Conservation (phyloP, 2,113 vertebrate species). For the Petrocephalus microphthalmus region DNA sequence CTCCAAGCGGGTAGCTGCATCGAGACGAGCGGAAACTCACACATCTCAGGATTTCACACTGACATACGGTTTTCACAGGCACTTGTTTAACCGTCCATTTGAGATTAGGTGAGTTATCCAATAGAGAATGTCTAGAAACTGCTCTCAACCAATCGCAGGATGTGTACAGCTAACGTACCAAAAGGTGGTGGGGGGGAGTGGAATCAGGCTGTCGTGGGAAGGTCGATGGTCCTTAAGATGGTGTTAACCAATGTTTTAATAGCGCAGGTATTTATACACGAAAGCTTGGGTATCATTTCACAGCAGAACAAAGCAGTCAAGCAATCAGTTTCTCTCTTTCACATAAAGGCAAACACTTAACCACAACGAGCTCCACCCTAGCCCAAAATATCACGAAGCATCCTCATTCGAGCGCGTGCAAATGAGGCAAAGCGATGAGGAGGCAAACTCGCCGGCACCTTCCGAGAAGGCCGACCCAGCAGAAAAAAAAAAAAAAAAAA, state of each 20-base stretch:
- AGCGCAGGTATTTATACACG: constrained; percentile 38
- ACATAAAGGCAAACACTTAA: constrained; percentile 40
- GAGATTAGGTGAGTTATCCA: neutral
- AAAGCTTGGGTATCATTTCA: constrained; percentile 37
- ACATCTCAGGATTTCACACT: neutral
- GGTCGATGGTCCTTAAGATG: constrained; percentile 52
- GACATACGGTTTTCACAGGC: neutral
- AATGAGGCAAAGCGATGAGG: neutral
- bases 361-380: constrained; percentile 44
- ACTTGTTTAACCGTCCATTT: neutral
- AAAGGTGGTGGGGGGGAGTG: neutral
- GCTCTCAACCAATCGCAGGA: neutral
- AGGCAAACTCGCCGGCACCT: neutral
- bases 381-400: constrained; percentile 35
- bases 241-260: constrained; percentile 68
- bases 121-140: neutral
- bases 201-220: constrained; percentile 57
- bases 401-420: constrained; percentile 17
- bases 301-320: constrained; percentile 29
- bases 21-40: neutral
- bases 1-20: neutral
- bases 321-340: constrained; percentile 59
- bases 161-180: constrained; percentile 19
- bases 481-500: neutral
- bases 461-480: neutral